phyloP scores from a whole-genome alignment of 1,140 invertebrate genomes.

The Thaumetopoea pityocampa region DNA sequence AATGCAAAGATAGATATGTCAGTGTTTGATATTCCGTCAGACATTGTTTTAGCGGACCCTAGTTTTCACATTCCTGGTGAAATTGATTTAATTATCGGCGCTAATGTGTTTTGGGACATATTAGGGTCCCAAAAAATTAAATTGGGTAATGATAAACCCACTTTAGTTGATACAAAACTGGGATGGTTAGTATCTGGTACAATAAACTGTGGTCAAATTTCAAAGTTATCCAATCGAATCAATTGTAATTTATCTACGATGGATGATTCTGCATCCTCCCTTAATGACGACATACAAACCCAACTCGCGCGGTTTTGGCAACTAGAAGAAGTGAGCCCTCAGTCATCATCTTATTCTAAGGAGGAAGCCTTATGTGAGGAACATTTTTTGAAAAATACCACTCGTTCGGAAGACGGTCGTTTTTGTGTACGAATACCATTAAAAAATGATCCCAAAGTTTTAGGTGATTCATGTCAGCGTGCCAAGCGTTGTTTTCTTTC shows the following conservation, averaged over 20 bases:
- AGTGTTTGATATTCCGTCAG: slow-evolving; percentile 10
- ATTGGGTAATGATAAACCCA: slow-evolving; percentile 20
- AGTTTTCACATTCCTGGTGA: slow-evolving; percentile 13
- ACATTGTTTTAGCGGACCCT: slow-evolving; percentile 24
- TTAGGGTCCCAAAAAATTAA: slow-evolving; percentile 16
- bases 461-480: slow-evolving; percentile 18
- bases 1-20: neutral
- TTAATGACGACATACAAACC: slow-evolving; percentile 6
- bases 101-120: slow-evolving; percentile 28
- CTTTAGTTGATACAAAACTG: slow-evolving; percentile 15
- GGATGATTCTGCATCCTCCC: too few relatives aligned
- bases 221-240: slow-evolving; percentile 9
- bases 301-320: slow-evolving; percentile 20
- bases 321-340: slow-evolving; percentile 21
- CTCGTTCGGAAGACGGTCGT: slow-evolving; percentile 11
- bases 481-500: slow-evolving; percentile 18
- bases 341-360: slow-evolving; percentile 14
- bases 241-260: neutral
- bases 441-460: slow-evolving; percentile 7
- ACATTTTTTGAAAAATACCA: slow-evolving; percentile 24
- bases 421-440: slow-evolving; percentile 28
- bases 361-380: slow-evolving; percentile 22
- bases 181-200: slow-evolving; percentile 26
- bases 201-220: slow-evolving; percentile 3
- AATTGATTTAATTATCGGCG: slow-evolving; percentile 25